Evolutionary conservation across 2,888 invertebrate genomes (phyloP).

Genomic region (Tenthredo scrophulariae): DNA sequence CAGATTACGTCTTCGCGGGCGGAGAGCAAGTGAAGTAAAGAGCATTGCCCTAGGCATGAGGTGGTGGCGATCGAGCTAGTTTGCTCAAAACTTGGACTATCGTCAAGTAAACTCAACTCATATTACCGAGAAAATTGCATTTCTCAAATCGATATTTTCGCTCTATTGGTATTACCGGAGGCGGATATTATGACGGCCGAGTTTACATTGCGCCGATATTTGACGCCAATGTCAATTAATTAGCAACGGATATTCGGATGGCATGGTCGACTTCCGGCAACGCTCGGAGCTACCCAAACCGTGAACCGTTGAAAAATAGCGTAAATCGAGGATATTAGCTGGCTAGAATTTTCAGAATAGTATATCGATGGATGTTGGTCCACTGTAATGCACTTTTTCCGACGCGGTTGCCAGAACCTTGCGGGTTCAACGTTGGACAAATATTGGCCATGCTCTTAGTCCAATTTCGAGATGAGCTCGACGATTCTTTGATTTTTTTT

Average conservation of each 20-base stretch:
- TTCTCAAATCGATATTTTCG: not conserved
- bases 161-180: not conserved
- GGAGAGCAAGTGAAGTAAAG: conserved; percentile 23
- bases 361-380: not conserved
- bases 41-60: conserved; percentile 42
- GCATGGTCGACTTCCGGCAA: not conserved
- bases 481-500: not conserved
- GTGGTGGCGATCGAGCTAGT: not conserved
- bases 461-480: not conserved
- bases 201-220: not conserved
- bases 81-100: not conserved
- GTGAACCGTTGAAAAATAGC: not conserved
- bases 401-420: not conserved
- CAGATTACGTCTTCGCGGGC: conserved; percentile 65
- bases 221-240: conserved; percentile 6
- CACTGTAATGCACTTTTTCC: not conserved
- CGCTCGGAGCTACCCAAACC: not conserved
- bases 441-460: conserved; percentile 4
- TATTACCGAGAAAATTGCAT: not conserved
- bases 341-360: not conserved
- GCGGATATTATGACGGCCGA: not conserved
- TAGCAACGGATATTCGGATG: conserved; percentile 19
- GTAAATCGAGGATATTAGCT: not conserved
- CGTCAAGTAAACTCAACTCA: not conserved
- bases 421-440: not conserved